Evolutionary conservation across 2,888 invertebrate genomes (phyloP), one percentile per base, ranked within the genome.

Genomic region (Ommatoiulus sabulosus): DNA sequence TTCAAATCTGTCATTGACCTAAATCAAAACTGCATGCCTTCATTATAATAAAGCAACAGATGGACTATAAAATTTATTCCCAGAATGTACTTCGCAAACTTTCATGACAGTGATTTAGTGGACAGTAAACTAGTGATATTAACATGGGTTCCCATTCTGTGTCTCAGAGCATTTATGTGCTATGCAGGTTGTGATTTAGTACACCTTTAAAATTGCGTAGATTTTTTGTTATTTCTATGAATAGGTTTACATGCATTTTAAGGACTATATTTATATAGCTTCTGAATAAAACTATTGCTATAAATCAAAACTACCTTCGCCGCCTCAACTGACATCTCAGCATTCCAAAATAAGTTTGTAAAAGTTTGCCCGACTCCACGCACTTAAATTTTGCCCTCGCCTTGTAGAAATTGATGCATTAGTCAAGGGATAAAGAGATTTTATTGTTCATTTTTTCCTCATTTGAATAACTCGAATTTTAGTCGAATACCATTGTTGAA

Each of bases 371-470:
- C 63, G n/a, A n/a, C 63, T 63, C 63, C 3, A 20, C 63, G 63
- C 63, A 63, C 63, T 63, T 63, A 63, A 63, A 8, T 46, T 46
- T 8, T 46, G 46, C 46, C 46, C 10, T 46, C 10, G 46, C 46
- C 46, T 46, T 46, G 5, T n/a, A n/a, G 5, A 7, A 7, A 63
- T 63, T 63, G 63, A 63, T 63, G 63, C 63, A 63, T 17, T 63
- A 63, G n/a, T 63, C 63, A 63, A n/a, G 63, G 20, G 12, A 63
- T 63, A 63, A 63, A 63, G n/a, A 63, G 15, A 12, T 63, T 63
- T 63, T 63, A 63, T 63, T 63, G 63, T 63, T 63, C n/a, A 63
- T n/a, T 10, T n/a, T 63, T 63, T 63, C 63, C 63, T 63, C n/a
- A 63, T 63, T n/a, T n/a, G 63, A 63, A 63, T 63, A n/a, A 63